phyloP scores from a whole-genome alignment of 2,888 invertebrate species.

The Eupithecia exiguata region DNA sequence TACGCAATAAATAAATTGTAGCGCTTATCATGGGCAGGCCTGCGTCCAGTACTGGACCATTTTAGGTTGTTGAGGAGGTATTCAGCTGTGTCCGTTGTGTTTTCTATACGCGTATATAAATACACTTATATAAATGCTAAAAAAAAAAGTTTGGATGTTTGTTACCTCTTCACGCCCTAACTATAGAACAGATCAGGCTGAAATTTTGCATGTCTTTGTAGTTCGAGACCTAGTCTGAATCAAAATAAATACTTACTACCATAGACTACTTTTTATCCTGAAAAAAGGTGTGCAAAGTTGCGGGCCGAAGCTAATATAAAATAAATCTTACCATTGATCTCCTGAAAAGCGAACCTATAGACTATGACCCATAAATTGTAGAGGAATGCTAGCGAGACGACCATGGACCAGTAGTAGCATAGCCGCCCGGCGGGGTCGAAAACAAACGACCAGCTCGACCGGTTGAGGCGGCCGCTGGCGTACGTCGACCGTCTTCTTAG shows the following conservation, averaged over 20 bases:
- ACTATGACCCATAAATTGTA: conserved; percentile 99
- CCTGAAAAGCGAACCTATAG: conserved; percentile 99
- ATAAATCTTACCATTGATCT: conserved; percentile 91
- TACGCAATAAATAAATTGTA: too few relatives aligned
- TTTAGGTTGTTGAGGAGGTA: too few relatives aligned
- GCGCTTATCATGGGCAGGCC: too few relatives aligned
- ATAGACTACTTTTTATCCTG: background rate
- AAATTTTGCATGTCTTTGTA: background rate
- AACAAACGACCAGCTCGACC: conserved; percentile 95
- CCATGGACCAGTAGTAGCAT: conserved; percentile 99
- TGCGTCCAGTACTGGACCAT: too few relatives aligned
- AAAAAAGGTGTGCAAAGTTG: background rate
- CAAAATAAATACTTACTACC: too few relatives aligned
- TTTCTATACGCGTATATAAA: too few relatives aligned
- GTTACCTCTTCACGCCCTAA: background rate
- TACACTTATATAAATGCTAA: too few relatives aligned
- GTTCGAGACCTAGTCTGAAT: too few relatives aligned
- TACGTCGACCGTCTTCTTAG: conserved; percentile 85
- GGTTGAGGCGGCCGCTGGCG: conserved; percentile 83
- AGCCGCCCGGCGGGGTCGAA: conserved; percentile 99
- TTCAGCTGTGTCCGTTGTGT: too few relatives aligned
- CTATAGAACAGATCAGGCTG: background rate
- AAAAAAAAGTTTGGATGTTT: background rate
- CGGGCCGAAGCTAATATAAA: background rate
- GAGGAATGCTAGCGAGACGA: conserved; percentile 97